Evolutionary conservation across 2,113 vertebrate genomes (phyloP), one percentile per base, ranked within the genome.

Genomic region (Marmota monax): DNA sequence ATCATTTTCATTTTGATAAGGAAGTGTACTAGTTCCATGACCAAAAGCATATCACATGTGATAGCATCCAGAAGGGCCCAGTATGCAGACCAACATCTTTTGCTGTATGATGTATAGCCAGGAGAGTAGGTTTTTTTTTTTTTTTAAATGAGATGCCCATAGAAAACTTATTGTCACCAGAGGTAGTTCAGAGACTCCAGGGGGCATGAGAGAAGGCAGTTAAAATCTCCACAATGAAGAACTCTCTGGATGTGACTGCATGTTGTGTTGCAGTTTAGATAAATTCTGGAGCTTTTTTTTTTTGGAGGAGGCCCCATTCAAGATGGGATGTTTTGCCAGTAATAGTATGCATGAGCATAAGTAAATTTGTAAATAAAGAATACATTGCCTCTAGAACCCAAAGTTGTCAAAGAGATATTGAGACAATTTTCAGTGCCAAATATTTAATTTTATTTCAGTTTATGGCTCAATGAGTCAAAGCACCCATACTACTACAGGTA

Each of bases 361-460:
- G 77, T 73, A 74, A 92, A 85, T n/a, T 17, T 80, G 84, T 29
- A 78, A 80, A 42, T 12, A 80, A 84, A 61, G 45, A 90, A 25
- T 37, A 69, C 61, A 4, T 61, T 92, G 34, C 56, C 23, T 94
- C 42, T 51, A 69, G 63, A 85, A 89, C 14, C 22, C 72, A 7
- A 20, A 67, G 51, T 73, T 74, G 14, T 74, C 48, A 84, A 32
- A 88, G 51, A 42, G 39, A 45, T 88, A 10, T 79, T 88, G 37
- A 56, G 63, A 51, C 39, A 69, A n/a, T 90, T 92, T 61, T 92
- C 92, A 69, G 17, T 74, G 29, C 39, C 25, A 92, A 74, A 29
- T 79, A 80, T 74, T 67, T 85, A 74, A 48, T 89, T 95, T 89
- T 69, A 48, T 74, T 92, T 95, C 12, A 69, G 14, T 77, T 86